Percentiles rank a stretch among this genome's conserved stretches.
These are phyloP conservation scores for Hirtodrosophila confusa DNA, from an alignment of 2,888 invertebrate species.

Conservation along the genomic window DNA sequence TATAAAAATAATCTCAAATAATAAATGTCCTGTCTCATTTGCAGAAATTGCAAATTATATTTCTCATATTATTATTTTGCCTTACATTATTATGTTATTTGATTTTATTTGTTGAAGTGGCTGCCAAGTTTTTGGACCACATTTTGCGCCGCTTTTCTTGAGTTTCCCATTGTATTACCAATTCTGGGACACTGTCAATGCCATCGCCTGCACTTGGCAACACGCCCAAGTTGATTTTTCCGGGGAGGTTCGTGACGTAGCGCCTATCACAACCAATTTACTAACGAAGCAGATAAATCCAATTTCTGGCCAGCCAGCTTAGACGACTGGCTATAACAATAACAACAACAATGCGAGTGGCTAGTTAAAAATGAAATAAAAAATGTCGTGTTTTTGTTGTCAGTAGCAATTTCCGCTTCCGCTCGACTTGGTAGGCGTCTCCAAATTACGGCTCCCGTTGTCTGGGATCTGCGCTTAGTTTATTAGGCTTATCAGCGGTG, in stretches of 20 bases:
- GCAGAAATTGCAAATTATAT: too few relatives aligned
- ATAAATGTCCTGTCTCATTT: too few relatives aligned
- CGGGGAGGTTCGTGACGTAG: slow-evolving; percentile 49
- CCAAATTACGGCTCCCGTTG: slow-evolving; percentile 42
- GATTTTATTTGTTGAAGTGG: background rate
- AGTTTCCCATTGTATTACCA: slow-evolving; percentile 2
- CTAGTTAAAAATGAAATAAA: slow-evolving; percentile 14
- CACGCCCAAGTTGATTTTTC: slow-evolving; percentile 41
- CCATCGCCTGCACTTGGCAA: slow-evolving; percentile 54
- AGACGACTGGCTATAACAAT: slow-evolving; percentile 14
- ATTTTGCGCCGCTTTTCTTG: background rate
- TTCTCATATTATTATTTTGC: too few relatives aligned
- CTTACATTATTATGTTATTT: too few relatives aligned
- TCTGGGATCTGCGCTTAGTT: slow-evolving; percentile 43
- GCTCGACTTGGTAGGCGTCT: slow-evolving; percentile 53
- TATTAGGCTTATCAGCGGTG: slow-evolving; percentile 65
- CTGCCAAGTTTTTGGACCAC: background rate
- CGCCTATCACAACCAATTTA: slow-evolving; percentile 79
- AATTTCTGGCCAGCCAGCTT: slow-evolving; percentile 67
- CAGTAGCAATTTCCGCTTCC: slow-evolving; percentile 72
- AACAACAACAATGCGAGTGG: slow-evolving; percentile 34
- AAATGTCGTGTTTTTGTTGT: slow-evolving; percentile 34
- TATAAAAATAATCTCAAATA: too few relatives aligned
- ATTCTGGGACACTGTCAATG: slow-evolving; percentile 31
- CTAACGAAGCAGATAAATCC: slow-evolving; percentile 81